Evolutionary conservation across 2,888 invertebrate genomes (phyloP), one percentile per base, ranked within the genome.

Genomic region (Ophion ellenae): DNA sequence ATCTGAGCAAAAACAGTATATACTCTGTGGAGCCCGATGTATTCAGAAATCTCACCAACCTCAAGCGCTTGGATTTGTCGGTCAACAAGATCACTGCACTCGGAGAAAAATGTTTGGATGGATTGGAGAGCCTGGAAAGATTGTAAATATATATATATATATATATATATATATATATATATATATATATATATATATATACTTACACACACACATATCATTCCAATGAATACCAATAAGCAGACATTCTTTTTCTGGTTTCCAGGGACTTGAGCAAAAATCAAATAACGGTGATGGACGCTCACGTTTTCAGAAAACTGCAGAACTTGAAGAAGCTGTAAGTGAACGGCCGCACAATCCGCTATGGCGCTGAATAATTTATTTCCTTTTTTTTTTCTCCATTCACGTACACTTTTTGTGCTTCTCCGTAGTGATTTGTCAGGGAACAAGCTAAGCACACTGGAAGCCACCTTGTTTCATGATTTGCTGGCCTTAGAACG

Each of bases 201-300:
- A 24, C 28, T 53, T 40, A 20, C 17, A 85, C 67, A 61, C 32
- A 32, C 20, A 20, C 9, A 17, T 5, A 59, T 32, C 1, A 11
- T 57, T 20, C 7, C 40, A 40, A 24, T n/a, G 24, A 45, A 2
- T 11, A 20, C n/a, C 28, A 17, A 61, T 7, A 61, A 20, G 24
- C 20, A 2, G 20, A 20, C 10, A 87, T 63, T 61, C 74, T 57
- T n/a, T 63, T 11, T 47, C 17, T 14, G 53, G 4, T 82, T 91
- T 93, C 95, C 94, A 97, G 97, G 91, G 97, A 98, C 94, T 95
- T 98, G 76, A 97, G 97, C 92, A 96, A 96, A 91, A 98, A 98
- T 93, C 96, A 96, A 89, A 97, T 98, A 91, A 95, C 96, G 67
- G 94, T 95, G 24, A 96, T 98, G 90, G 96, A 97, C 89, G 96